Conservation (phyloP, 2,888 invertebrate species). For the Andrena fulva region DNA sequence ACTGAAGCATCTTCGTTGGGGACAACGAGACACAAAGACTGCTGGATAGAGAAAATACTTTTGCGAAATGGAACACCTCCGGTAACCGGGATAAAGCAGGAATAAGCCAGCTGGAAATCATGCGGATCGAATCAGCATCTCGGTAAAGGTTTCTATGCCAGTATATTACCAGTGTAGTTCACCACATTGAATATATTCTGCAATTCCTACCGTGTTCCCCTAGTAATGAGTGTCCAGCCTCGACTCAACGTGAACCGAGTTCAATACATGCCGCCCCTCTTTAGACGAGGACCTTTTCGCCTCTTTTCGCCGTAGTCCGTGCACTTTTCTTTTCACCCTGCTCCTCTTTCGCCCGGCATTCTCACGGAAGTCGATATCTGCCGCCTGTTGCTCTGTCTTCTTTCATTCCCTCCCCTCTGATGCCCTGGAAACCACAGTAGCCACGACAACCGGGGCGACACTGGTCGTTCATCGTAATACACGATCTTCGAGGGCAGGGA, state of each 20-base stretch:
- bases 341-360: constrained; percentile 40
- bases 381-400: constrained; percentile 69
- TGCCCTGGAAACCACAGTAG: constrained; percentile 44
- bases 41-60: background rate
- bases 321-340: background rate
- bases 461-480: constrained; percentile 63
- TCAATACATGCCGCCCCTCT: constrained; percentile 35
- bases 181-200: background rate
- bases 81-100: background rate
- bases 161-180: background rate
- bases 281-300: background rate
- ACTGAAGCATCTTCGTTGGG: background rate
- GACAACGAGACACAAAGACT: background rate
- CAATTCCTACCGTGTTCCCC: constrained; percentile 30
- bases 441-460: constrained; percentile 59
- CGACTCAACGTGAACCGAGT: constrained; percentile 17
- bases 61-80: background rate
- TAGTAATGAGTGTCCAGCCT: constrained; percentile 49
- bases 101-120: background rate
- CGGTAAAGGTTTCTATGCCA: background rate
- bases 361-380: constrained; percentile 68
- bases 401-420: constrained; percentile 36
- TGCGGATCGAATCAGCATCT: background rate
- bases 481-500: constrained; percentile 54
- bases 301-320: constrained; percentile 14